Evolutionary conservation across 2,113 vertebrate genomes (phyloP).

Genomic region (Tichodroma muraria): DNA sequence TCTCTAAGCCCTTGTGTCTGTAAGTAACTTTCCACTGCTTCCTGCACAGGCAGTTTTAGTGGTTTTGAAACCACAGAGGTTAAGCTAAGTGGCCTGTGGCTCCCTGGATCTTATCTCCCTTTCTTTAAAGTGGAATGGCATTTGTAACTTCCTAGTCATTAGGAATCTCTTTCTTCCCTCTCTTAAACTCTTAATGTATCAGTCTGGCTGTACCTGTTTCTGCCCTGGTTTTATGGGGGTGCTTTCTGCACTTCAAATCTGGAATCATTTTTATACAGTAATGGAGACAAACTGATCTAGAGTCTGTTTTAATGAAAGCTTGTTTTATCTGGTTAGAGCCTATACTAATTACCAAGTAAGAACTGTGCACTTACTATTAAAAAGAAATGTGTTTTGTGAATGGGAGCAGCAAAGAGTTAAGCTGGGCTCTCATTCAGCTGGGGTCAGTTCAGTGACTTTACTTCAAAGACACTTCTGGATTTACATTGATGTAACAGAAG

Average conservation of each 20-base stretch:
- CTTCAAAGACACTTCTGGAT: conserved; percentile 3
- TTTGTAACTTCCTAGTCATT: conserved; percentile 51
- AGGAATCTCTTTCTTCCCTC: not conserved
- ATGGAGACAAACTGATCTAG: not conserved
- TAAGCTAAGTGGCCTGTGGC: conserved; percentile 41
- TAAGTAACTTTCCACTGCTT: conserved; percentile 36
- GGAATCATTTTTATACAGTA: not conserved
- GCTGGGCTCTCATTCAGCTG: not conserved
- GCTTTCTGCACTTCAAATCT: not conserved
- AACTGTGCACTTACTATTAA: not conserved
- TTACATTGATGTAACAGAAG: not conserved
- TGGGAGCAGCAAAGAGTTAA: not conserved
- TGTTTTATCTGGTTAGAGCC: not conserved
- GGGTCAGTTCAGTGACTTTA: not conserved
- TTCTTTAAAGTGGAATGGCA: conserved; percentile 49
- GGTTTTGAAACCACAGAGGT: conserved; percentile 43
- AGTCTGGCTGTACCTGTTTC: conserved; percentile 1
- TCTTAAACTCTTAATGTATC: conserved; percentile 1
- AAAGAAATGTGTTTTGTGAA: not conserved
- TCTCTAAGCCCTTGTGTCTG: conserved; percentile 24
- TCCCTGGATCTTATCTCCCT: conserved; percentile 40
- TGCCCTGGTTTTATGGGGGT: not conserved
- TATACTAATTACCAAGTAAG: not conserved
- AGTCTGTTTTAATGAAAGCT: not conserved
- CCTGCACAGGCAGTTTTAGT: conserved; percentile 22